phyloP scores from a whole-genome alignment of 1,140 invertebrate genomes.

The Drosophila lowei region DNA sequence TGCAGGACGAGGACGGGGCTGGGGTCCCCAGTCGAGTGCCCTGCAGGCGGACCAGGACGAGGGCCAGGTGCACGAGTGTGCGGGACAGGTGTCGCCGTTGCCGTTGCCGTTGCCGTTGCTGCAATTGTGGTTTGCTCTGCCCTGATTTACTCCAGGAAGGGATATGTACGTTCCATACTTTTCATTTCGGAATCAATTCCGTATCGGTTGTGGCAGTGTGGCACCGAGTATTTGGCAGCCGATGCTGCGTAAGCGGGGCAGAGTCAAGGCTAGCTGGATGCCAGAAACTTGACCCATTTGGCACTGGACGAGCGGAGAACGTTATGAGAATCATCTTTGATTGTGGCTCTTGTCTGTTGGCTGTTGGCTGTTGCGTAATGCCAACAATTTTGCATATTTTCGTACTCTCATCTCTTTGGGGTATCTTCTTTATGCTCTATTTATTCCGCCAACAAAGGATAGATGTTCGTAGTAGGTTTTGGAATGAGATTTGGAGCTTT shows the following conservation, averaged over 20 bases:
- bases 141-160: slow-evolving; percentile 26
- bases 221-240: slow-evolving; percentile 34
- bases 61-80: slow-evolving; percentile 7
- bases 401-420: too few relatives aligned
- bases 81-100: slow-evolving; percentile 19
- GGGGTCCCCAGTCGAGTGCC: slow-evolving; percentile 32
- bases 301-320: slow-evolving; percentile 7
- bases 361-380: too few relatives aligned
- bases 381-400: too few relatives aligned
- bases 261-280: slow-evolving; percentile 54
- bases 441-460: too few relatives aligned
- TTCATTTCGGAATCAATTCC: slow-evolving; percentile 49
- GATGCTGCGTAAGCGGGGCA: slow-evolving; percentile 44
- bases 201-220: slow-evolving; percentile 14
- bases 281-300: slow-evolving; percentile 62
- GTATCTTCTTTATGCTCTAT: too few relatives aligned
- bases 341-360: not conserved
- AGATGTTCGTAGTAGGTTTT: too few relatives aligned
- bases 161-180: not conserved
- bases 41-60: slow-evolving; percentile 12
- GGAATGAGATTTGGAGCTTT: too few relatives aligned
- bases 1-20: not conserved
- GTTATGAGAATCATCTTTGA: not conserved
- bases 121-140: slow-evolving; percentile 22
- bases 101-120: slow-evolving; percentile 17